phyloP scores from a whole-genome alignment of 1,140 invertebrate species.

The Amphibalanus amphitrite region DNA sequence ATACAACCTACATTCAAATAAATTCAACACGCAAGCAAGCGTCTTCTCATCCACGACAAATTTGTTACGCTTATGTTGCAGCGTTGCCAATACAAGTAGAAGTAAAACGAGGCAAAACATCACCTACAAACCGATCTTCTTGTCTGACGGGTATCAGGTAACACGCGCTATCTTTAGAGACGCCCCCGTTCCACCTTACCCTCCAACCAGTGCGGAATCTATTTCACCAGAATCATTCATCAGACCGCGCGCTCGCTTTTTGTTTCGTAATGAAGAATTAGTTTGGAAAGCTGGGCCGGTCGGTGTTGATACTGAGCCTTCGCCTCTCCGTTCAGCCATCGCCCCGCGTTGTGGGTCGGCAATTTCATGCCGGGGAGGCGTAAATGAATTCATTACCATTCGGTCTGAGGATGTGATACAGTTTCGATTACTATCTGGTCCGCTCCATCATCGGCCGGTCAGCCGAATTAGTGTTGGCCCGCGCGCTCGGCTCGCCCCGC shows the following conservation, averaged over 20 bases:
- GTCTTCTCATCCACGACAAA: too few relatives aligned
- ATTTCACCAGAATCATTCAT: not conserved
- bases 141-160: too few relatives aligned
- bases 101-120: too few relatives aligned
- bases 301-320: not conserved
- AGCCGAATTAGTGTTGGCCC: not conserved
- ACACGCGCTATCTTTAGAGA: too few relatives aligned
- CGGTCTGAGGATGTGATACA: not conserved
- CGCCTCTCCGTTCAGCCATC: too few relatives aligned
- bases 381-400: slow-evolving; percentile 2
- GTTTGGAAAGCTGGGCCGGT: not conserved
- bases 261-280: slow-evolving; percentile 2
- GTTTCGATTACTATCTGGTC: not conserved
- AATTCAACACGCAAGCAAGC: too few relatives aligned
- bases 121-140: too few relatives aligned
- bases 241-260: not conserved
- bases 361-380: slow-evolving; percentile 1
- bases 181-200: too few relatives aligned
- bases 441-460: not conserved
- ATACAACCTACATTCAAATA: too few relatives aligned
- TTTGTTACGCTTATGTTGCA: too few relatives aligned
- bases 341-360: not conserved
- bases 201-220: not conserved
- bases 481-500: too few relatives aligned
- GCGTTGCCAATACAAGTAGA: too few relatives aligned